A percentile compares a stretch with the other conserved stretches of the same genome.
phyloP scores from a whole-genome alignment of 2,113 vertebrate species.

The Osmerus eperlanus region DNA sequence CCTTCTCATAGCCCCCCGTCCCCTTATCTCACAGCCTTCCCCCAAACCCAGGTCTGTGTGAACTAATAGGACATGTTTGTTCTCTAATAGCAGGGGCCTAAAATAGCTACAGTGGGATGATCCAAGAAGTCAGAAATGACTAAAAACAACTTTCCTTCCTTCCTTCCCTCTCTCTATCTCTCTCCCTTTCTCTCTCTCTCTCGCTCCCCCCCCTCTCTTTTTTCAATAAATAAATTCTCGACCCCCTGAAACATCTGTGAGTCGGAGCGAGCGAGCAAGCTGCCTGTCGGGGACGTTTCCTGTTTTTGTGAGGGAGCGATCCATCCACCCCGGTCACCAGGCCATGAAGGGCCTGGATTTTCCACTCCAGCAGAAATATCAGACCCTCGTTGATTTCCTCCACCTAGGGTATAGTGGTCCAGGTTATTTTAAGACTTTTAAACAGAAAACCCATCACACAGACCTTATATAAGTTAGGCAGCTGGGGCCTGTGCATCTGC shows the following conservation, averaged over 20 bases:
- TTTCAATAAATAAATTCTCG: slow-evolving; percentile 6
- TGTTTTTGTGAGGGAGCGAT: slow-evolving; percentile 10
- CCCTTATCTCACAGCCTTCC: neutral
- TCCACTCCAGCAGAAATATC: slow-evolving; percentile 30
- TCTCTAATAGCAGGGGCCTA: neutral
- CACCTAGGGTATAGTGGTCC: slow-evolving; percentile 20
- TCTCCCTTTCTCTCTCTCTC: neutral
- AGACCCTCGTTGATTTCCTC: slow-evolving; percentile 34
- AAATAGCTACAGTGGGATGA: slow-evolving; percentile 9
- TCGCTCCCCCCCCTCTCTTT: neutral
- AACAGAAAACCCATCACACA: slow-evolving; percentile 42
- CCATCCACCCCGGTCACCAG: slow-evolving; percentile 18
- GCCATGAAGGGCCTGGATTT: slow-evolving; percentile 27
- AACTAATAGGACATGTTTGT: slow-evolving; percentile 5
- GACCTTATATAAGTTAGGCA: slow-evolving; percentile 28
- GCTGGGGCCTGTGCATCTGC: slow-evolving; percentile 2
- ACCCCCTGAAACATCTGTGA: slow-evolving; percentile 9
- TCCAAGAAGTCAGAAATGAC: neutral
- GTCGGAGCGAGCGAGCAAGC: neutral
- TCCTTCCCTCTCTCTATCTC: no score
- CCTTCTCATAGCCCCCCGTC: neutral
- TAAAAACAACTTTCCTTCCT: neutral
- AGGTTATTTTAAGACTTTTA: slow-evolving; percentile 37
- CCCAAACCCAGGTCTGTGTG: neutral
- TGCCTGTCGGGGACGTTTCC: slow-evolving; percentile 19